These are phyloP conservation scores for Furnarius figulus DNA, from an alignment of 2,113 vertebrate species.

Conservation along the genomic window DNA sequence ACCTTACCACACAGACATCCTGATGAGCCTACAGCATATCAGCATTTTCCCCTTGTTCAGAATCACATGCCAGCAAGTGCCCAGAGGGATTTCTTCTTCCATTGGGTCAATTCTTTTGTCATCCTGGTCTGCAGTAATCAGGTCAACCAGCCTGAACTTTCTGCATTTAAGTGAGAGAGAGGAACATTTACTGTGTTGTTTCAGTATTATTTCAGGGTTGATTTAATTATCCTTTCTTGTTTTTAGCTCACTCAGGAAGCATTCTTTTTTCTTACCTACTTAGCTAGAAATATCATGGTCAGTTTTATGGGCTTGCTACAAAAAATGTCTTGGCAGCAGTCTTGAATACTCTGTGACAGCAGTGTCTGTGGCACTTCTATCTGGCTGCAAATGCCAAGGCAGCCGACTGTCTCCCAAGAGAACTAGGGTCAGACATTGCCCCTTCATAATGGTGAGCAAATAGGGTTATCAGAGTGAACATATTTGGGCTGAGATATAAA, in stretches of 20 bases:
- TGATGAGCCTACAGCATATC: not conserved
- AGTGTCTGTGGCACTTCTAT: not conserved
- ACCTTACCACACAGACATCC: not conserved
- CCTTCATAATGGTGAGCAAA: not conserved
- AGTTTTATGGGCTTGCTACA: not conserved
- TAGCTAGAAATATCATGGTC: not conserved
- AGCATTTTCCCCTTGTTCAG: not conserved
- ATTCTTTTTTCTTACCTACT: not conserved
- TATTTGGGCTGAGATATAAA: not conserved
- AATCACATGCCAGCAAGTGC: not conserved
- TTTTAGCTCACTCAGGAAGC: conserved; percentile 16
- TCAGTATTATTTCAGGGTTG: not conserved
- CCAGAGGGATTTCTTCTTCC: not conserved
- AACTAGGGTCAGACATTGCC: not conserved
- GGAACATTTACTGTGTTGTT: not conserved
- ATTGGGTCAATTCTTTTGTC: not conserved
- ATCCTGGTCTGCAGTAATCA: not conserved
- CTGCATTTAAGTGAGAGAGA: not conserved
- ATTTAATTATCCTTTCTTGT: conserved; percentile 27
- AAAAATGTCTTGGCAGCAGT: not conserved
- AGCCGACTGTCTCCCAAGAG: not conserved
- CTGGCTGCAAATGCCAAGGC: not conserved
- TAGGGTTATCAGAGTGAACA: not conserved
- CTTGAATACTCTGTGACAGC: not conserved
- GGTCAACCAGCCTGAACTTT: not conserved